phyloP scores from a whole-genome alignment of 2,888 invertebrate genomes.

The Clitarchus hookeri region DNA sequence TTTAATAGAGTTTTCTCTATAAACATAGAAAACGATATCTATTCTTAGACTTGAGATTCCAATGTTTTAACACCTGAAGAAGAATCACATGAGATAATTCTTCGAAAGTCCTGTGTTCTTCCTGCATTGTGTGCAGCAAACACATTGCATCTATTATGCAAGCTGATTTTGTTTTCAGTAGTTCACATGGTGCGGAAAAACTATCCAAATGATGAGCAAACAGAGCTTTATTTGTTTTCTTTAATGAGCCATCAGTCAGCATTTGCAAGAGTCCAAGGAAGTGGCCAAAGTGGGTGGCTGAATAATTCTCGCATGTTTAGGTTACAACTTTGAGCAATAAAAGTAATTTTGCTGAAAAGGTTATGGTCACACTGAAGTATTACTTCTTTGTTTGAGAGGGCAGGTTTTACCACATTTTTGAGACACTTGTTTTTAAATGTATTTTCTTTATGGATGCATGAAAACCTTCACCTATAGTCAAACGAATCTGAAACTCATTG shows the following conservation, averaged over 20 bases:
- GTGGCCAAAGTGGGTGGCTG: background rate
- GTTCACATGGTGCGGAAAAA: constrained; percentile 17
- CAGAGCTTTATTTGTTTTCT: constrained; percentile 2
- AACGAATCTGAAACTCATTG: background rate
- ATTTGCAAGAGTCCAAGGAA: background rate
- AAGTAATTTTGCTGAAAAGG: constrained; percentile 16
- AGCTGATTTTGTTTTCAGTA: background rate
- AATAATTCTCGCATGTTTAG: background rate
- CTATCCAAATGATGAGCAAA: constrained; percentile 17
- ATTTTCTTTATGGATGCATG: background rate
- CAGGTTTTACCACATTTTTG: background rate
- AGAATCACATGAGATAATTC: too few relatives aligned
- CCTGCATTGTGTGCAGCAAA: too few relatives aligned
- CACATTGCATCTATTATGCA: background rate
- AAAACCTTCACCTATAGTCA: background rate
- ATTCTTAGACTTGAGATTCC: too few relatives aligned
- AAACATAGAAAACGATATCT: too few relatives aligned
- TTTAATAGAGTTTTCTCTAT: too few relatives aligned
- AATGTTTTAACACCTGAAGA: too few relatives aligned
- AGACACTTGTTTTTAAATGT: constrained; percentile 1
- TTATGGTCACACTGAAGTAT: background rate
- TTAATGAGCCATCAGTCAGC: background rate
- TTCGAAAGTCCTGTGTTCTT: too few relatives aligned
- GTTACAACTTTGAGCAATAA: background rate
- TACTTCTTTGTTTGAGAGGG: background rate